Percentiles rank a stretch among this genome's conserved stretches.
Evolutionary conservation across 2,888 invertebrate genomes (phyloP).

Genomic region (Masnerella sp.): DNA sequence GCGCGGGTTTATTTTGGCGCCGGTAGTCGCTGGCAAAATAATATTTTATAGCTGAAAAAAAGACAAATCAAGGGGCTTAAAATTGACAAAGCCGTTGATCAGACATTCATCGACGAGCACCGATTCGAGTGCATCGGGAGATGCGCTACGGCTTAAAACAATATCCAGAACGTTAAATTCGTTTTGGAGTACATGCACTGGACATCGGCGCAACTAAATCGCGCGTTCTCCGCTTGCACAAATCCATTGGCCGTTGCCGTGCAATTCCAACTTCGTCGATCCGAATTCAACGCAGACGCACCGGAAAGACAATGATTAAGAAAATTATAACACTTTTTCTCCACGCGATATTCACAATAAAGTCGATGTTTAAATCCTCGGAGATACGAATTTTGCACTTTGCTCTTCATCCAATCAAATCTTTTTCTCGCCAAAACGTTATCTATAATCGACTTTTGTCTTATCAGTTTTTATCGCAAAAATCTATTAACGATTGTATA

Average conservation of each 20-base stretch:
- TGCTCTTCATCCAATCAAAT: conserved; percentile 1
- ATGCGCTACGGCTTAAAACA: conserved; percentile 70
- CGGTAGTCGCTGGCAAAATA: conserved; percentile 46
- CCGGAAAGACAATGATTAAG: conserved; percentile 34
- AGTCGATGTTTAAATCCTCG: conserved; percentile 4
- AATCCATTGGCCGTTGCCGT: conserved; percentile 49
- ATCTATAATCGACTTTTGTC: too few species aligned
- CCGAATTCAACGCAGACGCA: not conserved
- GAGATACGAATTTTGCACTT: conserved; percentile 12
- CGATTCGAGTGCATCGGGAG: conserved; percentile 70
- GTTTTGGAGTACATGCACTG: conserved; percentile 65
- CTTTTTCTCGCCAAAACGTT: too few species aligned
- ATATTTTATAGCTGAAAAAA: conserved; percentile 54
- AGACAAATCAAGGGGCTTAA: conserved; percentile 72
- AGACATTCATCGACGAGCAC: conserved; percentile 72
- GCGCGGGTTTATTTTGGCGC: conserved; percentile 47
- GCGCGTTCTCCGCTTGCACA: conserved; percentile 47
- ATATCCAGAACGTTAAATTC: conserved; percentile 68
- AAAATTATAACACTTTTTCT: conserved; percentile 44
- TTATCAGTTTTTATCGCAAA: too few species aligned
- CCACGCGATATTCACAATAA: conserved; percentile 8
- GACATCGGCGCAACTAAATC: conserved; percentile 56
- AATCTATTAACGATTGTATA: too few species aligned
- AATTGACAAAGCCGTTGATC: conserved; percentile 77
- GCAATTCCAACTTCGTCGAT: conserved; percentile 19